These are phyloP conservation scores for Stenodera caucasica DNA, from an alignment of 2,888 invertebrate genomes.

Conservation along the genomic window DNA sequence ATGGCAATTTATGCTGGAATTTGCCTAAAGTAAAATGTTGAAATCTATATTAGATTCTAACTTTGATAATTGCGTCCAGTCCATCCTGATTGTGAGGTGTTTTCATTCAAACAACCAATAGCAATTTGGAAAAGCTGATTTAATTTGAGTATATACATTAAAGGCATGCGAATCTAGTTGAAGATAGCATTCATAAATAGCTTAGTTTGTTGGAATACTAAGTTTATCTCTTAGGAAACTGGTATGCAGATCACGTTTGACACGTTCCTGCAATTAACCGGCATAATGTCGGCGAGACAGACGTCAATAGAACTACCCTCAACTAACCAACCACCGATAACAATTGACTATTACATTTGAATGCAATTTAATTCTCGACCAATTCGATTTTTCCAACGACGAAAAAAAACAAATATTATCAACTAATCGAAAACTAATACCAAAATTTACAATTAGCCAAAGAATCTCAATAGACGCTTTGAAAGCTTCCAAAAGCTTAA, in stretches of 20 bases:
- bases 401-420: too few species aligned
- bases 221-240: slow-evolving; percentile 33
- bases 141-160: not conserved
- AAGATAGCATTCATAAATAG: slow-evolving; percentile 42
- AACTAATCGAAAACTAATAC: not conserved
- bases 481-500: not conserved
- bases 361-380: too few species aligned
- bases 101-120: slow-evolving; percentile 26
- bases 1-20: too few species aligned
- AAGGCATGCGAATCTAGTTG: not conserved
- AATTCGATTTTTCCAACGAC: too few species aligned
- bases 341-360: not conserved
- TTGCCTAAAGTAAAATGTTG: not conserved
- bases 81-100: slow-evolving; percentile 26
- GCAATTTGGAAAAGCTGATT: slow-evolving; percentile 13
- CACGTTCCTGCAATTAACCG: slow-evolving; percentile 52
- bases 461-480: not conserved
- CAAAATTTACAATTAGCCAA: not conserved
- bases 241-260: slow-evolving; percentile 52
- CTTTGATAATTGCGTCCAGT: slow-evolving; percentile 15
- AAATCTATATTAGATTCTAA: not conserved
- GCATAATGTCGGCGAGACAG: slow-evolving; percentile 20
- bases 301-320: slow-evolving; percentile 18
- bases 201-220: slow-evolving; percentile 44
- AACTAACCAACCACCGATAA: not conserved